Base-by-base conservation (phyloP, 2,797 vertebrate genomes). In the Rhabdomys pumilio region DNA sequence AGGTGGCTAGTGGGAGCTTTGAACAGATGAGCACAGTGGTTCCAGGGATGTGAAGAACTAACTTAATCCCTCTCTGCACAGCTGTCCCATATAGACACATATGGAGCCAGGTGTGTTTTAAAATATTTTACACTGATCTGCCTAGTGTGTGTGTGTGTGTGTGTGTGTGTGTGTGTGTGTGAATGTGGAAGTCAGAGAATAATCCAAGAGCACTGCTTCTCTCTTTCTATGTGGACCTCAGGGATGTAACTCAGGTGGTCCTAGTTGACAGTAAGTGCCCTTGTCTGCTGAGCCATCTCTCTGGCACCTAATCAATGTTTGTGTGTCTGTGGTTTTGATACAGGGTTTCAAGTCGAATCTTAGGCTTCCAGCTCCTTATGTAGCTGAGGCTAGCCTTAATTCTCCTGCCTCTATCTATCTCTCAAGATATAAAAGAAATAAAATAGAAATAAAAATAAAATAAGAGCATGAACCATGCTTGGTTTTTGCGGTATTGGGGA, bases 21-120 rank as follows among this genome's bases (percentile, higher is more conserved):
- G 10, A 3, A 14, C 1, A 10, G 14, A 50, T 2, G 0, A 57
- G 75, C 63, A 5, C 38, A 38, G 63, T 0, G 12, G 55, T 10
- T 50, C 24, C 0, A 15, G 53, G 38, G 29, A 38, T 53, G 11
- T 77, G n/a, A 44, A 17, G 41, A 44, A 8, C 65, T 59, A 6
- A 15, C 55, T 53, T 26, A 53, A 2, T 20, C 38, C 17, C 15
- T 13, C 55, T 61, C 26, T 76, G 38, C 20, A 26, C 3, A 9
- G 29, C 65, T 10, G 2, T 41, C 26, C 63, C 8, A 24, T 24
- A 53, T 4, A 57, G 75, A 83, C 44, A 26, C 3, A 2, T 0
- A 34, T 57, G 67, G 50, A 69, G 29, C 20, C 31, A 50, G 44
- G 63, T 67, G 29, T 14, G 31, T n/a, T 65, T 50, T 24, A 85